These are phyloP conservation scores for Oscheius myriophilus DNA, from an alignment of 2,888 invertebrate genomes.

Conservation along the genomic window DNA sequence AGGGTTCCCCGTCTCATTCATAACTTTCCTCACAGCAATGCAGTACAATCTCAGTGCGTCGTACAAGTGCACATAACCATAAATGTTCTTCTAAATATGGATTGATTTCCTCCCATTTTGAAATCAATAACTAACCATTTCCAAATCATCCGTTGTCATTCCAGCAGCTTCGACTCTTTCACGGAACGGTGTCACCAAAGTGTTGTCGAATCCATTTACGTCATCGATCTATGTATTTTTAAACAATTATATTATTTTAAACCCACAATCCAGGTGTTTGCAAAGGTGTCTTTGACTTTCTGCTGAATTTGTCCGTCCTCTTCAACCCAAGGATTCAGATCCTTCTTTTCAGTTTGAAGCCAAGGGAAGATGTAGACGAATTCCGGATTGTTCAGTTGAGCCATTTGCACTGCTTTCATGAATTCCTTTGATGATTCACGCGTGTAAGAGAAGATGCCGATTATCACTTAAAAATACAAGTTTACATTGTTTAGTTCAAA, in stretches of 20 bases:
- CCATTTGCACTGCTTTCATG: conserved; percentile 61
- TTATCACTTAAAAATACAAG: conserved; percentile 54
- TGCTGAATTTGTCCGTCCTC: conserved; percentile 64
- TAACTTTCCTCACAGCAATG: conserved; percentile 58
- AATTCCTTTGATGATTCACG: conserved; percentile 67
- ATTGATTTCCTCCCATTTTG: neutral
- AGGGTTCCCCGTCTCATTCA: conserved; percentile 52
- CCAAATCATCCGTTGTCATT: conserved; percentile 60
- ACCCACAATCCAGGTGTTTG: conserved; percentile 64
- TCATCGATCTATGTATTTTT: conserved; percentile 60
- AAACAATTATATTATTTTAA: neutral
- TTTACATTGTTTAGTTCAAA: neutral
- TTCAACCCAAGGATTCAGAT: conserved; percentile 66
- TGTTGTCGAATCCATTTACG: conserved; percentile 69
- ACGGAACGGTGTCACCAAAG: conserved; percentile 64
- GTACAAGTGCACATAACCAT: conserved; percentile 69
- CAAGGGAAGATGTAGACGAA: conserved; percentile 68
- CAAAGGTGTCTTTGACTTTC: conserved; percentile 66
- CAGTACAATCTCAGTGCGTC: conserved; percentile 67
- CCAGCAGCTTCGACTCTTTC: conserved; percentile 64
- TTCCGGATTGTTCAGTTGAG: conserved; percentile 62
- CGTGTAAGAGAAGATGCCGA: conserved; percentile 67
- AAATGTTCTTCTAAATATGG: conserved; percentile 58
- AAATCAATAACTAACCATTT: conserved; percentile 46
- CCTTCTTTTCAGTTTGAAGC: conserved; percentile 64